Base-by-base conservation (phyloP, 2,113 vertebrate species). In the Leucosticte australis region DNA sequence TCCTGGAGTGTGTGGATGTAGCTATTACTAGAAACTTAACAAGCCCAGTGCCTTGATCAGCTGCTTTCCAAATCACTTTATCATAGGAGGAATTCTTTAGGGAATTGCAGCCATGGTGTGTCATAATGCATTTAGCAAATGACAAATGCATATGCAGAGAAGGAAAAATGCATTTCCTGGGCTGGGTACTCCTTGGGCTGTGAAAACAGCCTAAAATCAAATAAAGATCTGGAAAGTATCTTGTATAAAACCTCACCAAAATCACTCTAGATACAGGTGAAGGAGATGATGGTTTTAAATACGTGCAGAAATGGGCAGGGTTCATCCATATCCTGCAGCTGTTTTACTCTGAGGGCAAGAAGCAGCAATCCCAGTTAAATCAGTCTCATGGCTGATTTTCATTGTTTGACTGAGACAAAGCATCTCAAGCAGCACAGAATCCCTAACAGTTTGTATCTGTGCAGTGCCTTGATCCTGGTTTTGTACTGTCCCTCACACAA, bases 51-150 rank as follows among this genome's bases (percentile, higher is more conserved):
- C 77, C 37, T 83, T 71, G 30, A 81, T 76, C 71, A 96, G 46
- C n/a, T 60, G n/a, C 39, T 94, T 96, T 92, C n/a, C 52, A 92
- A 93, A 93, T 92, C 21, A 17, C 65, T 88, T 50, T 77, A 83
- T 91, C 87, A 60, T 30, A 79, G 59, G 27, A 71, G 27, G 56
- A 94, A 87, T 90, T 92, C 41, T 84, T 95, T 28, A 52, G 90
- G 52, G 87, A 95, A 70, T 77, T 10, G 30, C 83, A 92, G 39
- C 13, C 75, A 20, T 13, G 20, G 47, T 92, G 46, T 91, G 59
- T 57, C 81, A 31, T 62, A 31, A 41, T 41, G 31, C 33, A 67
- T 96, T 93, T 89, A 90, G 87, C 91, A 81, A 95, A 89, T 96
- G 74, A 94, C 28, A 80, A 67, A 92, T 86, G 74, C 33, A 53